Evolutionary conservation across 2,797 vertebrate species (phyloP), one percentile per base, ranked within the genome.

Genomic region (Crocidura indochinensis): DNA sequence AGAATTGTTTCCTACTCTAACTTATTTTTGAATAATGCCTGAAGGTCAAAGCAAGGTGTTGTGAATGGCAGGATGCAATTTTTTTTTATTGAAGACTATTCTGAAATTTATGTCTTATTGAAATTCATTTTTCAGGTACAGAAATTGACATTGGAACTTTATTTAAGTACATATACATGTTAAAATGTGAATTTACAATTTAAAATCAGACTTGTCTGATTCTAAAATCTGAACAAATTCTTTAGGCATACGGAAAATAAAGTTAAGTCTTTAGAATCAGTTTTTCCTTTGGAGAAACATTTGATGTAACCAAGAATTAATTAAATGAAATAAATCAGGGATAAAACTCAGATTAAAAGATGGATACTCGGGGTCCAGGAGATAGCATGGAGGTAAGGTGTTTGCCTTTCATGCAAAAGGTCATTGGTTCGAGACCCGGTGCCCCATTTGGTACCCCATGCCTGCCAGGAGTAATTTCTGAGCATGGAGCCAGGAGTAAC

Each of bases 261-360:
- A 64, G 9, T 2, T 51, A 14, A 79, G 51, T 62, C 31, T 79
- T 85, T n/a, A 27, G 47, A 87, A 82, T 64, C n/a, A 85, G 44
- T 75, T 20, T 87, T 71, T 71, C 7, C 31, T 94, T 85, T 49
- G 60, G 84, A 87, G 75, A 84, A 24, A 64, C 12, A 29, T 75
- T 4, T 78, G 71, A 53, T 72, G 19, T 10, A 83, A 44, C 19
- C 24, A 78, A 90, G 78, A 84, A 56, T 19, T 49, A 75, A 84
- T 60, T 78, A 38, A 84, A 26, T 73, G 3, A 91, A 84, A 73
- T n/a, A 47, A 92, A 26, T 15, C 56, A 38, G 89, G 62, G 31
- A 77, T 51, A 10, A 60, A 87, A 69, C 15, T 53, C 8, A 6
- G 1, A 68, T 51, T 46, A 24, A 65, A 22, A 76, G 47, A 20